A percentile compares a stretch with the other conserved stretches of the same genome.
Evolutionary conservation across 2,113 vertebrate genomes (phyloP).

Genomic region (Rhodinocichla rosea): DNA sequence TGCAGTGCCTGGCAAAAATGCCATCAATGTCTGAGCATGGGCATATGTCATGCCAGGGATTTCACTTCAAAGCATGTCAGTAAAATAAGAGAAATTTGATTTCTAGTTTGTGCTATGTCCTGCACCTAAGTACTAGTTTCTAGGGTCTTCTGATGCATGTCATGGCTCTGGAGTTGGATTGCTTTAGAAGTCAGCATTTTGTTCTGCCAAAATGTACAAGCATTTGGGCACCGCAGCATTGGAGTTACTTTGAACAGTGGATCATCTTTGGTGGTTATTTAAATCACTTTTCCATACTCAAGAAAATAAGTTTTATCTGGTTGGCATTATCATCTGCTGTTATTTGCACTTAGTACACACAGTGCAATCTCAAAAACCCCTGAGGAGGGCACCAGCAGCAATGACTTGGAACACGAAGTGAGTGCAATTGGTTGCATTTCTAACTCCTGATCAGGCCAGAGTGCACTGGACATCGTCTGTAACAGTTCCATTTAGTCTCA

Average conservation of each 20-base stretch:
- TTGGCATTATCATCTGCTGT: not conserved
- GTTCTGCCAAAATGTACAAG: not conserved
- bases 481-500: not conserved
- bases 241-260: not conserved
- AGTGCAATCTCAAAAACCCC: conserved; percentile 41
- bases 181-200: not conserved
- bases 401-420: not conserved
- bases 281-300: not conserved
- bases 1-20: not conserved
- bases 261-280: not conserved
- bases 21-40: not conserved
- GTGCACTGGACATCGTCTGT: accelerated
- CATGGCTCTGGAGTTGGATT: not conserved
- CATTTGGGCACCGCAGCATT: not conserved
- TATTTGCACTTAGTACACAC: not conserved
- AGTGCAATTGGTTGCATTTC: not conserved
- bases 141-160: not conserved
- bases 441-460: not conserved
- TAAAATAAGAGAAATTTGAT: not conserved
- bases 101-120: not conserved
- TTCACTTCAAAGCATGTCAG: not conserved
- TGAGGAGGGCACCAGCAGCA: conserved; percentile 61
- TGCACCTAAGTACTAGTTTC: not conserved
- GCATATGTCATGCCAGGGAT: not conserved
- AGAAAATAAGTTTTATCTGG: not conserved